phyloP scores from a whole-genome alignment of 2,113 vertebrate genomes.

The Gila orcuttii region DNA sequence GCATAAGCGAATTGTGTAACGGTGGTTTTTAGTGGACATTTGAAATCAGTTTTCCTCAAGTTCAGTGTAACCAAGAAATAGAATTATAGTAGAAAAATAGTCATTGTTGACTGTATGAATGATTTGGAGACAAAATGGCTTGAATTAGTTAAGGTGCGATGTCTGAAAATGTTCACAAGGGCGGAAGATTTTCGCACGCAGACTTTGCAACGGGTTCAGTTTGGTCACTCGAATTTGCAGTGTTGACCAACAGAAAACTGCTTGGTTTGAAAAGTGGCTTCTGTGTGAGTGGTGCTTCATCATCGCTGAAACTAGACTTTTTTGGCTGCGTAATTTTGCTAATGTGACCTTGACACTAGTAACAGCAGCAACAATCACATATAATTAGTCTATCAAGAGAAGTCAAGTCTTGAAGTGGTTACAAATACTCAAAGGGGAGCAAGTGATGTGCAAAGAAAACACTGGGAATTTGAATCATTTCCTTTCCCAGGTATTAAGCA shows the following conservation, averaged over 20 bases:
- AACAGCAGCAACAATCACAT: neutral
- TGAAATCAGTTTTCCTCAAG: neutral
- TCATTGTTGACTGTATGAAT: neutral
- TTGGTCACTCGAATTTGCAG: neutral
- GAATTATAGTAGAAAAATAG: neutral
- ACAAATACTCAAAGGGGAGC: constrained; percentile 14
- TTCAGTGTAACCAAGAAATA: neutral
- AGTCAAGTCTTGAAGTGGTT: neutral
- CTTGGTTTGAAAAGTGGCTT: neutral
- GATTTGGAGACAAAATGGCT: neutral
- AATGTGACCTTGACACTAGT: neutral
- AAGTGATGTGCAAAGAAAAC: constrained; percentile 22
- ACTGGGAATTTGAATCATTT: constrained; percentile 26
- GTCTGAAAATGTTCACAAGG: too few relatives aligned
- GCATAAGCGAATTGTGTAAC: neutral
- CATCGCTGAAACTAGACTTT: neutral
- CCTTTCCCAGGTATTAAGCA: constrained; percentile 34
- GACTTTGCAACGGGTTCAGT: rapidly evolving
- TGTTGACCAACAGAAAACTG: neutral
- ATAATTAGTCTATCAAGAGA: neutral
- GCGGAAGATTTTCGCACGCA: neutral
- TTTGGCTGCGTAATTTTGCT: neutral
- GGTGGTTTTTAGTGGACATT: neutral
- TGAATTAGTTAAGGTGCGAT: too few relatives aligned
- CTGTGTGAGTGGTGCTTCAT: neutral